Evolutionary conservation across 2,888 invertebrate species (phyloP).

Genomic region (Schizotus pectinicornis): DNA sequence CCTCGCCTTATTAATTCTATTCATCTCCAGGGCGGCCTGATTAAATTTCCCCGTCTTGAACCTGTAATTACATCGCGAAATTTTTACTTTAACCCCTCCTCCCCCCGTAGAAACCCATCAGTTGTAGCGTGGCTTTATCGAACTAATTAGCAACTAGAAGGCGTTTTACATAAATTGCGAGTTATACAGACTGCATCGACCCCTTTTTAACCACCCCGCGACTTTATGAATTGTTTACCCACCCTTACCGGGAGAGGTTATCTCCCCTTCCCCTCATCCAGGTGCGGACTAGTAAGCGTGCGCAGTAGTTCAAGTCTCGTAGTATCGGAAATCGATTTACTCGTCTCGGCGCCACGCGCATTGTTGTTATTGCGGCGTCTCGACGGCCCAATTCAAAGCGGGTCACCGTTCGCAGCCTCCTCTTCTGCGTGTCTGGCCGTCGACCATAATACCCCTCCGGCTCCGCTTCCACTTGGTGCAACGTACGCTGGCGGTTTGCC

Average conservation of each 20-base stretch:
- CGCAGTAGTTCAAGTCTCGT: constrained; percentile 33
- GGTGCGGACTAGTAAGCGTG: constrained; percentile 30
- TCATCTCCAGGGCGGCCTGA: too few species aligned
- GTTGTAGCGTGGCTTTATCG: too few species aligned
- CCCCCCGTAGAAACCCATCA: too few species aligned
- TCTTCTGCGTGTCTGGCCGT: constrained; percentile 11
- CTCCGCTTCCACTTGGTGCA: neutral
- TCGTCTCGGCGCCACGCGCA: constrained; percentile 40
- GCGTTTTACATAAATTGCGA: too few species aligned
- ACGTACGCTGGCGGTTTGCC: too few species aligned
- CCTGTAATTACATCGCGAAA: too few species aligned
- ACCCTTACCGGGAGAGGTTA: constrained; percentile 19
- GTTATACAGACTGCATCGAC: neutral
- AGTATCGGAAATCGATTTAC: constrained; percentile 46
- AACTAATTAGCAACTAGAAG: too few species aligned
- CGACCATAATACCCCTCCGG: neutral
- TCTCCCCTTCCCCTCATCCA: constrained; percentile 14
- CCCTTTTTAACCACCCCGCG: constrained; percentile 1
- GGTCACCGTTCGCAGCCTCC: constrained; percentile 35
- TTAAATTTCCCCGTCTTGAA: too few species aligned
- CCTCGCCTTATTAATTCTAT: too few species aligned
- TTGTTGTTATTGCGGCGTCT: constrained; percentile 44
- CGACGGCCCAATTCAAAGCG: constrained; percentile 41
- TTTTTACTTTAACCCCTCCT: too few species aligned
- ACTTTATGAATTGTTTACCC: constrained; percentile 35